phyloP scores from a whole-genome alignment of 2,888 invertebrate genomes.

The Leptothorax acervorum region DNA sequence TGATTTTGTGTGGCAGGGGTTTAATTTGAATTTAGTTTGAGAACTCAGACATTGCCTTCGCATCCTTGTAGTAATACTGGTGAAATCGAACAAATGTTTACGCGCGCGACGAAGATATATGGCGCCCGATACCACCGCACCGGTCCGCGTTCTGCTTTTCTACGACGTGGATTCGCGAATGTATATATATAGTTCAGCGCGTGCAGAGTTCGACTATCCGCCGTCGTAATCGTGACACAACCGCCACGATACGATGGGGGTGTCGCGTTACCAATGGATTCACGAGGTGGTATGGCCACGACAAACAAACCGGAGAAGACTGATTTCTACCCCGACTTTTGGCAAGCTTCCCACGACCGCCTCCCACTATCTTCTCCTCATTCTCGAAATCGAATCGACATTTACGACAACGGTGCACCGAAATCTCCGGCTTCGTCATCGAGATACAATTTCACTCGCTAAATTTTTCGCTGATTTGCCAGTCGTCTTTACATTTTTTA shows the following conservation, averaged over 20 bases:
- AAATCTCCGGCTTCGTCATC: constrained; percentile 70
- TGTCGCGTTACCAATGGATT: constrained; percentile 72
- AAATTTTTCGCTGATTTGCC: background rate
- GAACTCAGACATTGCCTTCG: background rate
- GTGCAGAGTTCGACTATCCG: constrained; percentile 20
- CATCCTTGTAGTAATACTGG: background rate
- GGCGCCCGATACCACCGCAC: background rate
- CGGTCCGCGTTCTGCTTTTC: background rate
- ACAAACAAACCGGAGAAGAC: constrained; percentile 69
- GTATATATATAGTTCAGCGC: constrained; percentile 24
- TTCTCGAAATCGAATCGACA: constrained; percentile 76
- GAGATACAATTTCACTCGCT: constrained; percentile 73
- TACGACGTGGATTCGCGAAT: constrained; percentile 23
- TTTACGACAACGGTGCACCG: constrained; percentile 69
- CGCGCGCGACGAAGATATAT: background rate
- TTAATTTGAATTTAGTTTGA: background rate
- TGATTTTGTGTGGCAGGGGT: background rate
- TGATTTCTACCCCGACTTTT: constrained; percentile 72
- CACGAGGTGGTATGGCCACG: constrained; percentile 60
- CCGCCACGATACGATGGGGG: constrained; percentile 52
- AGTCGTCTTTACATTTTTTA: background rate
- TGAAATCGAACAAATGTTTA: constrained; percentile 24
- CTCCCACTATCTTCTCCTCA: constrained; percentile 68
- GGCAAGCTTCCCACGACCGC: constrained; percentile 73
- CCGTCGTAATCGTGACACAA: constrained; percentile 64